phyloP scores from a whole-genome alignment of 1,140 invertebrate genomes.

The Trichoplusia ni region DNA sequence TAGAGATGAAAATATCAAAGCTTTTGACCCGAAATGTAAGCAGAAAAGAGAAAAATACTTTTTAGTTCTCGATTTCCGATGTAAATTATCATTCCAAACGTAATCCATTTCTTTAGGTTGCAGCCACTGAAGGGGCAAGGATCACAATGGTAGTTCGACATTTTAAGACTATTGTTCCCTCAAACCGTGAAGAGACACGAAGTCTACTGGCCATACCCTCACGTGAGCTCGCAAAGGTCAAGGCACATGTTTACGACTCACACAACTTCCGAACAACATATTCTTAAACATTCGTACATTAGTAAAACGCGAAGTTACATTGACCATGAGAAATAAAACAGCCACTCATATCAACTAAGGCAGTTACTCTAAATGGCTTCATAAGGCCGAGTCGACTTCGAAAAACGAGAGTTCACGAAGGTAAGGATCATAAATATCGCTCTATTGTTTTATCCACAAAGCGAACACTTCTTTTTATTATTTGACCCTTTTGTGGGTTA shows the following conservation, averaged over 20 bases:
- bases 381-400: constrained; percentile 27
- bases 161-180: constrained; percentile 10
- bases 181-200: neutral
- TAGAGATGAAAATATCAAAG: too few relatives aligned
- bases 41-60: too few relatives aligned
- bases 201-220: constrained; percentile 2
- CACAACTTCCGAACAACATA: constrained; percentile 19
- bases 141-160: constrained; percentile 18
- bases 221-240: constrained; percentile 26
- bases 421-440: constrained; percentile 44
- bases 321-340: constrained; percentile 31
- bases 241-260: constrained; percentile 8
- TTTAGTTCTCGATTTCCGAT: too few relatives aligned
- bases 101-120: too few relatives aligned
- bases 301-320: constrained; percentile 18
- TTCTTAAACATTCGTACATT: constrained; percentile 31
- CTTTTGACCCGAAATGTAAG: too few relatives aligned
- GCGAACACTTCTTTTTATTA: constrained; percentile 46
- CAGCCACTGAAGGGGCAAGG: neutral
- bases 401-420: constrained; percentile 26
- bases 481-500: constrained; percentile 47
- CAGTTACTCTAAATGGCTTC: constrained; percentile 33
- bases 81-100: too few relatives aligned
- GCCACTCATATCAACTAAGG: constrained; percentile 18
- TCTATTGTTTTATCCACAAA: constrained; percentile 43